These are phyloP conservation scores for Acanthiza pusilla DNA, from an alignment of 2,797 vertebrate species.

Conservation along the genomic window DNA sequence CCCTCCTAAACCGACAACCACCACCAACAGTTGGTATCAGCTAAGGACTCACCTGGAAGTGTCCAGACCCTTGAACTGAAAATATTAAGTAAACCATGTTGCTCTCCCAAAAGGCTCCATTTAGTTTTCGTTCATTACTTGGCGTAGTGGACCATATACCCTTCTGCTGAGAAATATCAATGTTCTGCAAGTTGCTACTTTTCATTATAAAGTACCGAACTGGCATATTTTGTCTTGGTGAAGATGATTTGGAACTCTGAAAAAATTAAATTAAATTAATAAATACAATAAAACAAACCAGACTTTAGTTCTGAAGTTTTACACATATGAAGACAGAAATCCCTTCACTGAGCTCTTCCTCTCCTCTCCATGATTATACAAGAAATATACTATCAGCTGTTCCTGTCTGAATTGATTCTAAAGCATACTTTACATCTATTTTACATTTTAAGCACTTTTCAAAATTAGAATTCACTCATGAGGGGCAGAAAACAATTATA, in stretches of 20 bases:
- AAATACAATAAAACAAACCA: background rate
- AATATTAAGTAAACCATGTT: constrained; percentile 85
- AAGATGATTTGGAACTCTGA: constrained; percentile 73
- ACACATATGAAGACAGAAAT: background rate
- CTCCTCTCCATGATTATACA: background rate
- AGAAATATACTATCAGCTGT: background rate
- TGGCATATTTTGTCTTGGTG: constrained; percentile 67
- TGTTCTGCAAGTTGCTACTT: constrained; percentile 86
- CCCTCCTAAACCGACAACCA: background rate
- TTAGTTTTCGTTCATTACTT: constrained; percentile 85
- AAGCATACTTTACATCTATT: background rate
- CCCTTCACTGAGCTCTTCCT: accelerated
- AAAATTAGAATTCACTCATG: background rate
- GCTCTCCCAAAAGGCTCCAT: constrained; percentile 82
- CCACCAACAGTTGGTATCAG: background rate
- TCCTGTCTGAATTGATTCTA: background rate
- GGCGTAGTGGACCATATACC: constrained; percentile 91
- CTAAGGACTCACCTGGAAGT: constrained; percentile 86
- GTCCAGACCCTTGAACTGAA: constrained; percentile 91
- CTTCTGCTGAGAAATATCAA: constrained; percentile 89
- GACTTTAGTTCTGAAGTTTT: background rate
- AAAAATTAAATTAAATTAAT: background rate
- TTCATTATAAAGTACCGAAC: constrained; percentile 93
- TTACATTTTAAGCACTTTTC: background rate
- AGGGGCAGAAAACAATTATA: background rate